Percentiles rank a stretch among this genome's conserved stretches.
Evolutionary conservation across 2,797 vertebrate species (phyloP).

Genomic region (Calcarius lapponicus): DNA sequence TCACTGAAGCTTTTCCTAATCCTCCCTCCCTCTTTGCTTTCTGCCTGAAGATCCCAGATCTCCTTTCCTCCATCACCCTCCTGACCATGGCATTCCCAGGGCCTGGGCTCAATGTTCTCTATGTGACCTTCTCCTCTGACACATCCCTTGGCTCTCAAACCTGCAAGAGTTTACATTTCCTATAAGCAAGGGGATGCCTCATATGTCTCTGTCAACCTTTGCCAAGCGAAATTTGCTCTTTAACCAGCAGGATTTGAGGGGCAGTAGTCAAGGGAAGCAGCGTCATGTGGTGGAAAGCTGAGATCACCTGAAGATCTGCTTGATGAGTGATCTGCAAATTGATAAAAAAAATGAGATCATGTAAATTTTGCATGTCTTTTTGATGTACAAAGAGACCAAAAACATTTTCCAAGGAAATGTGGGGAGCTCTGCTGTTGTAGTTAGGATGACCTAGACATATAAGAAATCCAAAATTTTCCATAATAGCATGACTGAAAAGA

Average conservation of each 20-base stretch:
- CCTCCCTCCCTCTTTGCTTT: neutral
- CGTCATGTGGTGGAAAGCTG: neutral
- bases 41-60: neutral
- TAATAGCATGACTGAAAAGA: neutral
- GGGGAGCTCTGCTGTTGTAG: neutral
- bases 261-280: neutral
- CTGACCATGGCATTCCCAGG: neutral
- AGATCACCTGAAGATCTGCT: neutral
- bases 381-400: neutral
- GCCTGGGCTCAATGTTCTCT: neutral
- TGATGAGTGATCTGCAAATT: neutral
- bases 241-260: neutral
- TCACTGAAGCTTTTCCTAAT: neutral
- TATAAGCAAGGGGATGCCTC: neutral
- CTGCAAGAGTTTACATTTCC: conserved; percentile 30
- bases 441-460: neutral
- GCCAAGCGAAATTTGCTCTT: neutral
- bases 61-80: neutral
- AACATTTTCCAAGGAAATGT: neutral
- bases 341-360: neutral
- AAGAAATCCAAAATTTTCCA: neutral
- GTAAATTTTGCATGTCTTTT: neutral
- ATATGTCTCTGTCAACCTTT: neutral
- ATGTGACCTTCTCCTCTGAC: conserved; percentile 45
- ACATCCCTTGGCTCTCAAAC: neutral